These are phyloP conservation scores for Sesia apiformis DNA, from an alignment of 2,888 invertebrate genomes.

Conservation along the genomic window DNA sequence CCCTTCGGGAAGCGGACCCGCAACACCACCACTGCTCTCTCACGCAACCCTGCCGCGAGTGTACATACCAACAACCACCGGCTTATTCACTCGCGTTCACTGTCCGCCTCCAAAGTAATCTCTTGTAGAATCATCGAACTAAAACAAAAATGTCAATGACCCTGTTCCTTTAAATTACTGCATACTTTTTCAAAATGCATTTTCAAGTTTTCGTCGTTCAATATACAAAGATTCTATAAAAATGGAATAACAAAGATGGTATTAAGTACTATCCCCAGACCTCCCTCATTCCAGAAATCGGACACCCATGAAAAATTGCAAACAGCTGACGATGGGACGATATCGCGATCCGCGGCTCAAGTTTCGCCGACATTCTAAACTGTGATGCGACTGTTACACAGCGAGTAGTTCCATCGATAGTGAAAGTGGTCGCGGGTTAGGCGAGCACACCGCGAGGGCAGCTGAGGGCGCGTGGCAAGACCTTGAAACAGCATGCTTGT, in stretches of 20 bases:
- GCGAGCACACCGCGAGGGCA: conserved; percentile 36
- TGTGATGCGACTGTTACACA: not conserved
- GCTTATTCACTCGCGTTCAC: not conserved
- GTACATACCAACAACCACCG: not conserved
- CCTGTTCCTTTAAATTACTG: no score
- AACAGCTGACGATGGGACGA: no score
- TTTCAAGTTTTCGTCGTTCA: no score
- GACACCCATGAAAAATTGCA: no score
- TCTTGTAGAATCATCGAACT: no score
- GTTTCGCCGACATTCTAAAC: not conserved
- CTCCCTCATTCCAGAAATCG: no score
- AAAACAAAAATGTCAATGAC: no score
- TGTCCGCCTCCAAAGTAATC: not conserved
- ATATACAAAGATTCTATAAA: no score
- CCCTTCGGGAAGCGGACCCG: conserved; percentile 43
- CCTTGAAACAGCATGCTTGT: no score
- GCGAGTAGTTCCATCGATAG: conserved; percentile 24
- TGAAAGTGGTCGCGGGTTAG: conserved; percentile 50
- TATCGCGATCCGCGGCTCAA: not conserved
- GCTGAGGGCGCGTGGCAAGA: conserved; percentile 1
- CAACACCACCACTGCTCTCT: conserved; percentile 9
- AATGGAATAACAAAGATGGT: no score
- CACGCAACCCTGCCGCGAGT: conserved; percentile 13
- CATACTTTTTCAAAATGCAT: no score
- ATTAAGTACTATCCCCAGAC: no score